Evolutionary conservation across 2,888 invertebrate genomes (phyloP).

Genomic region (Caenorhabditis macrosperma): DNA sequence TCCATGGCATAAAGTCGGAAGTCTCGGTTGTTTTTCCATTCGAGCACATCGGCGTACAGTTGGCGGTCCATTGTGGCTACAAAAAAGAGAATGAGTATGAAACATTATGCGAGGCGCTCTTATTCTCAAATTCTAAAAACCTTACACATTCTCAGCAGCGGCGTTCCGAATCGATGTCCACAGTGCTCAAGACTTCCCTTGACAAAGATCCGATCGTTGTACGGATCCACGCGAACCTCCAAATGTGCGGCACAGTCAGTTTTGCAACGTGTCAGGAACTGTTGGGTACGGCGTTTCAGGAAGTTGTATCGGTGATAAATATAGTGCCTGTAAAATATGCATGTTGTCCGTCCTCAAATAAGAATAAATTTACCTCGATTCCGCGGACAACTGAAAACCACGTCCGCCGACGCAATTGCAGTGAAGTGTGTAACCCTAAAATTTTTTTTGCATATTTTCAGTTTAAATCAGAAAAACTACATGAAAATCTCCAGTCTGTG

Average conservation of each 20-base stretch:
- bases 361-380: conserved; percentile 3
- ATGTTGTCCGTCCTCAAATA: too few species aligned
- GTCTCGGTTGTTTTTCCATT: neutral
- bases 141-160: conserved; percentile 52
- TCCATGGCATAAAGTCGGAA: conserved; percentile 6
- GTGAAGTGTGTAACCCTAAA: conserved; percentile 3
- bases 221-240: conserved; percentile 27
- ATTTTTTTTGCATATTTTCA: neutral
- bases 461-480: neutral
- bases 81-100: neutral
- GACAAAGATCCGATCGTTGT: conserved; percentile 38
- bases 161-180: conserved; percentile 70
- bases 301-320: conserved; percentile 24
- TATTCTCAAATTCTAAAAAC: neutral
- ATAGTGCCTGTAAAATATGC: conserved; percentile 11
- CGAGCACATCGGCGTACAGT: conserved; percentile 5
- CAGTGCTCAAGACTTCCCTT: conserved; percentile 70
- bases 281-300: conserved; percentile 27
- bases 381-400: conserved; percentile 4
- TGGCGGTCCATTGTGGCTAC: conserved; percentile 24
- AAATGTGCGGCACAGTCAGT: conserved; percentile 40
- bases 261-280: conserved; percentile 28
- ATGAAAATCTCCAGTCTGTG: neutral
- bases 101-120: too few species aligned
- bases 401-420: conserved; percentile 7